Percentiles rank a stretch among this genome's conserved stretches.
phyloP scores from a whole-genome alignment of 2,797 vertebrate genomes.

The Spinibarbus caldwelli region DNA sequence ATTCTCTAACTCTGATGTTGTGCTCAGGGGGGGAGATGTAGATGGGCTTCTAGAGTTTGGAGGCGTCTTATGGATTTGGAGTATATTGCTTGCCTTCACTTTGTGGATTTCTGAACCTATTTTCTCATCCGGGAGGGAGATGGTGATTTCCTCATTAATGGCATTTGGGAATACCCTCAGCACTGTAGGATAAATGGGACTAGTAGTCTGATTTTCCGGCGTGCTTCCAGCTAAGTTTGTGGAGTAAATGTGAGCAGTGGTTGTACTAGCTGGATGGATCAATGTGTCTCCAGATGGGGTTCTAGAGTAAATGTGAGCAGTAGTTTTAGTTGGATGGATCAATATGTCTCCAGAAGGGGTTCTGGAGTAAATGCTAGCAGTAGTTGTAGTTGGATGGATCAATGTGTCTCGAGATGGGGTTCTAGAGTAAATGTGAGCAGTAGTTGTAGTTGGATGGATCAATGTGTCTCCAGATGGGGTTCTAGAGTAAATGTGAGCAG shows the following conservation, averaged over 20 bases:
- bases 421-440: no score
- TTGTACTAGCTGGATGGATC: neutral
- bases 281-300: neutral
- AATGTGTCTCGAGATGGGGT: no score
- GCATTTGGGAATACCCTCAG: slow-evolving; percentile 29
- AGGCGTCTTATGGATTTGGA: no score
- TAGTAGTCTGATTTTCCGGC: slow-evolving; percentile 8
- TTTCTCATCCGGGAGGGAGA: slow-evolving; percentile 20
- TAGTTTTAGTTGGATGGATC: no score
- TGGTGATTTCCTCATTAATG: slow-evolving; percentile 36
- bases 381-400: no score
- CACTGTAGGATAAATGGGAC: neutral
- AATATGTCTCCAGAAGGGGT: no score
- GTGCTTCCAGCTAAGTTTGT: neutral
- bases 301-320: neutral
- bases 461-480: no score
- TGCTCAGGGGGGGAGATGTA: slow-evolving; percentile 11
- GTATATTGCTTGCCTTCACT: no score
- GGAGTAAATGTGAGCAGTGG: neutral
- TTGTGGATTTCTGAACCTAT: slow-evolving; percentile 1
- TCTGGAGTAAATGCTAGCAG: no score
- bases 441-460: no score
- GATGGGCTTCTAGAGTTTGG: neutral
- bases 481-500: no score
- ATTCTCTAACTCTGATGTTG: slow-evolving; percentile 27